Evolutionary conservation across 2,113 vertebrate genomes (phyloP).

Genomic region (Paramisgurnus dabryanus): DNA sequence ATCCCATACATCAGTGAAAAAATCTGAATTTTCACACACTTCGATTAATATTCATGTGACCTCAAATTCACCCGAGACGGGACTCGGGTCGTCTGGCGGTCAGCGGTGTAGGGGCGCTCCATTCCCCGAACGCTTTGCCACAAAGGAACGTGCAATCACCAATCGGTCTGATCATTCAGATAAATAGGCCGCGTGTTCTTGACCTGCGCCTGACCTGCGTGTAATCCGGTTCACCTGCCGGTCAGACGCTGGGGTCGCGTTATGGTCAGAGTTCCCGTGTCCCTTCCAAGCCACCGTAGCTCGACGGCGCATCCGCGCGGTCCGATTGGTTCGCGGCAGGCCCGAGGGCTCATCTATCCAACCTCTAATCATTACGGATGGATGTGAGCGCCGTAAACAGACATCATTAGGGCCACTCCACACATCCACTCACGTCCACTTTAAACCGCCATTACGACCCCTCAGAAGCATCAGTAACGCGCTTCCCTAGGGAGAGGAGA

Average conservation of each 20-base stretch:
- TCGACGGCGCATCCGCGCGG: constrained; percentile 60
- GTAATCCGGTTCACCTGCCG: constrained; percentile 34
- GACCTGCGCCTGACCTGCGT: constrained; percentile 46
- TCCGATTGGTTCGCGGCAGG: constrained; percentile 53
- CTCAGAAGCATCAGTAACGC: constrained; percentile 50
- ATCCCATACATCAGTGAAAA: constrained; percentile 12
- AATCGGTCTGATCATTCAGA: constrained; percentile 42
- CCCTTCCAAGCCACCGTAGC: constrained; percentile 51
- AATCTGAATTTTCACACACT: constrained; percentile 36
- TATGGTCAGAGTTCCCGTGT: constrained; percentile 59
- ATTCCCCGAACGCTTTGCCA: not conserved
- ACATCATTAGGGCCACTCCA: constrained; percentile 53
- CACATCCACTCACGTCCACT: constrained; percentile 56
- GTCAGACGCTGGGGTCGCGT: constrained; percentile 21
- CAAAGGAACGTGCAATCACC: constrained; percentile 16
- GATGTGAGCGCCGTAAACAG: constrained; percentile 65
- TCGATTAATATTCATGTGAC: constrained; percentile 56
- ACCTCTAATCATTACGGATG: constrained; percentile 84
- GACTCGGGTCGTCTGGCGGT: constrained; percentile 46
- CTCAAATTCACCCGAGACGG: constrained; percentile 47
- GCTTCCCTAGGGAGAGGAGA: constrained; percentile 44
- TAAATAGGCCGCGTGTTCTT: constrained; percentile 41
- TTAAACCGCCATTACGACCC: constrained; percentile 54
- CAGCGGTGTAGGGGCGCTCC: constrained; percentile 31
- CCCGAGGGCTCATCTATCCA: constrained; percentile 70